Conservation (phyloP, 2,888 invertebrate genomes). For the Eulithis prunata region DNA sequence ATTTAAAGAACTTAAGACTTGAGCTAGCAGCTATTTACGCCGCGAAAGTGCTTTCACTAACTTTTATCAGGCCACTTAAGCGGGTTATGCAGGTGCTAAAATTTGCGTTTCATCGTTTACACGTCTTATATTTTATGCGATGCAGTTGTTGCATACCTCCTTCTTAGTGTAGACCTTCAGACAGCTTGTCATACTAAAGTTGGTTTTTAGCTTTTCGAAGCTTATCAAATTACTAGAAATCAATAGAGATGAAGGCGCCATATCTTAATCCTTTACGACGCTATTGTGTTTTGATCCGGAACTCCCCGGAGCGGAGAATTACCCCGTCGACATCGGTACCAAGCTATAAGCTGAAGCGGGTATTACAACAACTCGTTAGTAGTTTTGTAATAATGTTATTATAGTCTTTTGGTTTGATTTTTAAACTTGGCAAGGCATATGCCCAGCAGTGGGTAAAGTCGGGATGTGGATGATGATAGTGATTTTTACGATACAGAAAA, state of each 20-base stretch:
- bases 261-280: conserved; percentile 65
- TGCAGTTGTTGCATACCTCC: background rate
- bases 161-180: too few relatives aligned
- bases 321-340: conserved; percentile 14
- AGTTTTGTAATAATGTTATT: too few relatives aligned
- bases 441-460: too few relatives aligned
- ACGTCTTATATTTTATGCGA: conserved; percentile 7
- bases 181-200: too few relatives aligned
- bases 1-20: background rate
- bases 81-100: conserved; percentile 33
- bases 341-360: conserved; percentile 37
- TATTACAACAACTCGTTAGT: too few relatives aligned
- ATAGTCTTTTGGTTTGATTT: too few relatives aligned
- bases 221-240: conserved; percentile 63
- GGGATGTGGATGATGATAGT: too few relatives aligned
- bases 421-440: too few relatives aligned
- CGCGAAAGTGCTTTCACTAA: conserved; percentile 35
- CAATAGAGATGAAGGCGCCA: conserved; percentile 61
- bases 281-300: conserved; percentile 75
- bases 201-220: conserved; percentile 32
- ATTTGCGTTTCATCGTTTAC: conserved; percentile 26
- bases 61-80: conserved; percentile 37
- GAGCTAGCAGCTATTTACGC: conserved; percentile 34
- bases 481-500: too few relatives aligned
- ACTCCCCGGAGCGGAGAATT: conserved; percentile 51